Evolutionary conservation across 2,113 vertebrate species (phyloP), one percentile per base, ranked within the genome.

Genomic region (Lasiurus borealis): DNA sequence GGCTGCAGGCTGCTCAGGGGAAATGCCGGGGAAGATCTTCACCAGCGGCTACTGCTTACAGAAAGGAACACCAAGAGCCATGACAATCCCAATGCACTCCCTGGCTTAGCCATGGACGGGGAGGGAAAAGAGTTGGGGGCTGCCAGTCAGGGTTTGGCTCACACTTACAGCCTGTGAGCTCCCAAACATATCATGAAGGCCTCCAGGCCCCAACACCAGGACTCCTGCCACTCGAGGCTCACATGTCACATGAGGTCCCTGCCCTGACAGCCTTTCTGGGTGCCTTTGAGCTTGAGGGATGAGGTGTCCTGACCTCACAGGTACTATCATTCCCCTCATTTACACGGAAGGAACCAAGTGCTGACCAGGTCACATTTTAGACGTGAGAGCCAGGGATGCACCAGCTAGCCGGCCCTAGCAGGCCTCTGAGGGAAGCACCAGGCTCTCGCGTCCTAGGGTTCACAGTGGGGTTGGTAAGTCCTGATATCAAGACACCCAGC

Each of bases 381-480:
- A 50, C 27, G 19, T 15, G 19, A 11, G 16, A 4, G 14, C 29
- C 57, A 3, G 34, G 64, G 12, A 21, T 2, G n/a, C 18, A 2
- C 25, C 25, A 0, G 1, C 36, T 19, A 3, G 4, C 57, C 64
- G 2, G 52, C 31, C 57, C 46, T 0, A 5, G 48, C 23, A 57
- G 84, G 84, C 52, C 25, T 8, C 46, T 4, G 27, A 44, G 0
- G 0, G 7, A 18, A 14, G 14, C 4, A 1, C 11, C 0, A n/a
- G 31, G 57, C 71, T 14, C 15, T 25, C n/a, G 14, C 21, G 29
- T 48, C 44, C 44, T 3, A 59, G 13, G 10, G 40, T 1, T 81
- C 73, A 21, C 19, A 69, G 27, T 44, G 40, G 34, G 25, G 8
- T 8, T 40, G 19, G 23, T 3, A 0, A 34, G 25, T 29, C 27